Evolutionary conservation across 1,140 invertebrate species (phyloP).

Genomic region (Drosophila seguyi): DNA sequence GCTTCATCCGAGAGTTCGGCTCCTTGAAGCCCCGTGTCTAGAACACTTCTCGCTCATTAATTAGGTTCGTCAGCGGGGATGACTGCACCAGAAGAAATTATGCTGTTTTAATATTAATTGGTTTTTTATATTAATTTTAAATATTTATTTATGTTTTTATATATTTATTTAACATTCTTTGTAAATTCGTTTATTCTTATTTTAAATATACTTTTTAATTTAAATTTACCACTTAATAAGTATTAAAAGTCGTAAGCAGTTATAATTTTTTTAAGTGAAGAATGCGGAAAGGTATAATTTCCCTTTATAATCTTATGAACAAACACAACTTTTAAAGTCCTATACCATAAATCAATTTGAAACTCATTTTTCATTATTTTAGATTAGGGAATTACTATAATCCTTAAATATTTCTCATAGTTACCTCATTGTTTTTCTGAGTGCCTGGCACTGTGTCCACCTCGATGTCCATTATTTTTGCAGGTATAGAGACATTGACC

Average conservation of each 20-base stretch:
- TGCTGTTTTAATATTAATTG: background rate
- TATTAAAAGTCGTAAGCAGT: too few relatives aligned
- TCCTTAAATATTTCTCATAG: background rate
- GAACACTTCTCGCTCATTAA: constrained; percentile 81
- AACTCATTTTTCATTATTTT: background rate
- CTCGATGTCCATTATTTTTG: constrained; percentile 70
- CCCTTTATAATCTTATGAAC: too few relatives aligned
- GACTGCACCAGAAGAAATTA: background rate
- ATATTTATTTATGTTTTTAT: background rate
- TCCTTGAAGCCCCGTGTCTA: constrained; percentile 28
- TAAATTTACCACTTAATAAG: too few relatives aligned
- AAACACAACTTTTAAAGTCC: too few relatives aligned
- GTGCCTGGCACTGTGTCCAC: constrained; percentile 20
- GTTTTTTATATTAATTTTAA: background rate
- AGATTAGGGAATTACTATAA: too few relatives aligned
- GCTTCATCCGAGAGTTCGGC: constrained; percentile 35
- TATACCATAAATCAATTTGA: too few relatives aligned
- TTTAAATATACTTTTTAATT: too few relatives aligned
- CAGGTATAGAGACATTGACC: constrained; percentile 83
- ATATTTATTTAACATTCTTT: background rate
- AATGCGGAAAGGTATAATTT: too few relatives aligned
- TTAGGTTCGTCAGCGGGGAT: constrained; percentile 55
- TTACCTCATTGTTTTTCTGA: constrained; percentile 8
- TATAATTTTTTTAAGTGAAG: too few relatives aligned
- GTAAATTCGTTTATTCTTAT: too few relatives aligned